These are phyloP conservation scores for Adela reaumurella DNA, from an alignment of 2,888 invertebrate species.

Conservation along the genomic window DNA sequence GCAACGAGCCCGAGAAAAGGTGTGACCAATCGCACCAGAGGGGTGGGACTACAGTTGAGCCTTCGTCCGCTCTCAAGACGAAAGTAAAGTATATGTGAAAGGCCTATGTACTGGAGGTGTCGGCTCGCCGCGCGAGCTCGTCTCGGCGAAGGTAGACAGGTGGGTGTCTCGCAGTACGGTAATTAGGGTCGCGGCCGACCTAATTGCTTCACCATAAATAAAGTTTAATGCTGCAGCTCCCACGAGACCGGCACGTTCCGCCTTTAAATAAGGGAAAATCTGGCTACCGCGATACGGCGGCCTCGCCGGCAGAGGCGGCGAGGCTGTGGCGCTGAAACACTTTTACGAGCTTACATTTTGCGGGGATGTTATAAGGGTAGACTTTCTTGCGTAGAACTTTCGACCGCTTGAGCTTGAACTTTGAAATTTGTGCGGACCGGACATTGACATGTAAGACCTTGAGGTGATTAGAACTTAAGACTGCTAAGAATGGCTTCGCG, in stretches of 20 bases:
- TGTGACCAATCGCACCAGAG: slow-evolving; percentile 37
- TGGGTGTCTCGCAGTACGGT: slow-evolving; percentile 43
- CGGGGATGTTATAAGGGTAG: no score
- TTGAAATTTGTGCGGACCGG: no score
- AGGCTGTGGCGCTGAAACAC: no score
- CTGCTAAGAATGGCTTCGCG: no score
- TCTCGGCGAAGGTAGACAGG: slow-evolving; percentile 42
- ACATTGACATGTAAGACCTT: no score
- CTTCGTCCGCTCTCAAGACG: slow-evolving; percentile 42
- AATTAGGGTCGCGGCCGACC: slow-evolving; percentile 50
- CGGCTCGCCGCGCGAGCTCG: slow-evolving; percentile 3
- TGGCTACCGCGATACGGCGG: neutral
- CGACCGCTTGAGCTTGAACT: no score
- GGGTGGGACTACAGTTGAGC: slow-evolving; percentile 26
- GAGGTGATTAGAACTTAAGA: no score
- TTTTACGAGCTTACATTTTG: no score
- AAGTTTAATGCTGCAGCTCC: slow-evolving; percentile 17
- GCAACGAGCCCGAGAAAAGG: slow-evolving; percentile 22
- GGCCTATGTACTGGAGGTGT: slow-evolving; percentile 46
- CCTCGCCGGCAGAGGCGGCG: no score
- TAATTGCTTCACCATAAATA: slow-evolving; percentile 40
- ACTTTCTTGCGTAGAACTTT: no score
- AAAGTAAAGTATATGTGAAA: slow-evolving; percentile 53
- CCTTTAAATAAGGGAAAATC: neutral
- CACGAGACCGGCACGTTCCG: neutral